Evolutionary conservation across 2,888 invertebrate species (phyloP), one percentile per base, ranked within the genome.

Genomic region (Oligia strigilis): DNA sequence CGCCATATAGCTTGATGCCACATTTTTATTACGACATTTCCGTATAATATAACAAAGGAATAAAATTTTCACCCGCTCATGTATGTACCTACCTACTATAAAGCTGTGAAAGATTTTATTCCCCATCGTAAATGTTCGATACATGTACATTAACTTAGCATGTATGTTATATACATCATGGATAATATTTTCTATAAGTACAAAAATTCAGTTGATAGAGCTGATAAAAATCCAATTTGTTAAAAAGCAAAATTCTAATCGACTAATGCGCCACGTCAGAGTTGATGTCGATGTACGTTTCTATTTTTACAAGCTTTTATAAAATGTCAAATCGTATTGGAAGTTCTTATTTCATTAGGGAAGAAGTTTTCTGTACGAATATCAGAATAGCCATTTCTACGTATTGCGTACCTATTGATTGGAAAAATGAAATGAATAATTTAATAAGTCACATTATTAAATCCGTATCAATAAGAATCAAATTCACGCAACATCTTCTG

Each of bases 71-170:
- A 75, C 43, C 64, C 76, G 75, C 74, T 72, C 73, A 75, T 40
- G 40, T 43, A 75, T 40, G 40, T 43, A 64, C 29, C 29, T 29
- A 29, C 29, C 29, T 29, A 29, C 79, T 75, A 82, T 85, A 85
- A 89, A 84, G 80, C 46, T 72, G 72, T 70, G 72, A 87, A 88
- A 75, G 82, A 82, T 80, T 88, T 83, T 81, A 89, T 85, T 87
- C 65, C 43, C 77, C 72, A 79, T 84, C 82, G 81, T 89, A 86
- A 85, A 89, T 80, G 36, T 89, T 89, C 80, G 78, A 80, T 78
- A 78, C 55, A 76, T 69, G 40, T 62, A 65, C 52, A 83, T 84
- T 74, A 80, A 83, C 58, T 65, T 64, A 78, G n/a, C 14, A 66
- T 58, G 29, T 43, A n/a, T 55, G 2, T 49, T 17, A 23, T 23